Evolutionary conservation across 2,888 invertebrate genomes (phyloP).

Genomic region (Leucania comma): DNA sequence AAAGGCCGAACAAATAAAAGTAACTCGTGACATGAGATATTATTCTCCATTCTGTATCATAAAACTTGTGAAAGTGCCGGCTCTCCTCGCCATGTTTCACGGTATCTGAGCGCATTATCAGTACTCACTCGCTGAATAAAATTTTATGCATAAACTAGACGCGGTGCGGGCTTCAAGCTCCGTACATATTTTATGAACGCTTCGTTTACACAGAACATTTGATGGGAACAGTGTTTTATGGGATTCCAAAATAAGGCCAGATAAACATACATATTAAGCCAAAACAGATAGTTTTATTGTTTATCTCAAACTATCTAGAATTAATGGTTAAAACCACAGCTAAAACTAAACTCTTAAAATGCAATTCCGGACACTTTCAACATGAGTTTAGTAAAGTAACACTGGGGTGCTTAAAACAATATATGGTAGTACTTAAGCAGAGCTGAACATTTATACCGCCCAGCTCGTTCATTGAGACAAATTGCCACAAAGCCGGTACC

Average conservation of each 20-base stretch:
- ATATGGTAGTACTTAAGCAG: slow-evolving; percentile 59
- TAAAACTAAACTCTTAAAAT: slow-evolving; percentile 31
- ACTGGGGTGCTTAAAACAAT: slow-evolving; percentile 55
- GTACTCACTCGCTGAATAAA: slow-evolving; percentile 63
- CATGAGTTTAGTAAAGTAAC: slow-evolving; percentile 48
- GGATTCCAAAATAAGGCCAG: slow-evolving; percentile 62
- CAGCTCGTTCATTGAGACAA: slow-evolving; percentile 66
- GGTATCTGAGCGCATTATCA: slow-evolving; percentile 62
- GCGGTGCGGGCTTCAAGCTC: slow-evolving; percentile 57
- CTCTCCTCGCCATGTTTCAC: slow-evolving; percentile 50
- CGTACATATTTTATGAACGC: slow-evolving; percentile 82
- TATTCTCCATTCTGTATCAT: slow-evolving; percentile 21
- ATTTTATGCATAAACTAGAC: slow-evolving; percentile 69
- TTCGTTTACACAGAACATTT: slow-evolving; percentile 83
- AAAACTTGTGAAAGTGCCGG: slow-evolving; percentile 46
- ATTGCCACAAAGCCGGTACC: slow-evolving; percentile 57
- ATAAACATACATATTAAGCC: slow-evolving; percentile 58
- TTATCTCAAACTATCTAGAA: slow-evolving; percentile 18
- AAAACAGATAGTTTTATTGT: slow-evolving; percentile 30
- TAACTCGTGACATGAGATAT: neutral
- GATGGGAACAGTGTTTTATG: slow-evolving; percentile 73
- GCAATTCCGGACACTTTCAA: slow-evolving; percentile 46
- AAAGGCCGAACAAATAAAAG: neutral
- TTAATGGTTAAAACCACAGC: slow-evolving; percentile 1
- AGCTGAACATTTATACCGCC: slow-evolving; percentile 61